Evolutionary conservation across 2,888 invertebrate species (phyloP).

Genomic region (Bursaphelenchus okinawaensis): DNA sequence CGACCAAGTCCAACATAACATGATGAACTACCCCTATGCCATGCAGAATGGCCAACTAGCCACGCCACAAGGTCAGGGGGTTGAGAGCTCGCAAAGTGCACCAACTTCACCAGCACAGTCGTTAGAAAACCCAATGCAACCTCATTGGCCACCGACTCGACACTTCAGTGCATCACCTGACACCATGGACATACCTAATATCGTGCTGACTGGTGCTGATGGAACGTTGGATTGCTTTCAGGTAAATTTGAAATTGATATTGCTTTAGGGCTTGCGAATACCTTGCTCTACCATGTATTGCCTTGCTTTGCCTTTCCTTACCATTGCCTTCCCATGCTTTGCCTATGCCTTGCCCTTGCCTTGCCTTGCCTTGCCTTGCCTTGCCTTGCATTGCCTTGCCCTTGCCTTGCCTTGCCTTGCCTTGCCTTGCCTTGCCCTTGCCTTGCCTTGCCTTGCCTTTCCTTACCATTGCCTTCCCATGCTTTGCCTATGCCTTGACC

Average conservation of each 20-base stretch:
- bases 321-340: too few relatives aligned
- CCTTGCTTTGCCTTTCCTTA: too few relatives aligned
- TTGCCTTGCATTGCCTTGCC: too few relatives aligned
- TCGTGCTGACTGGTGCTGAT: slow-evolving; percentile 50
- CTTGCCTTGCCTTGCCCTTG: too few relatives aligned
- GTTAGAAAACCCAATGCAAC: slow-evolving; percentile 30
- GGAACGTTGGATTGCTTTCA: slow-evolving; percentile 22
- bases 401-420: too few relatives aligned
- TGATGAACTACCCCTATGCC: neutral
- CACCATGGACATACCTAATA: slow-evolving; percentile 39
- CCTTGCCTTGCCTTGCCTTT: too few relatives aligned
- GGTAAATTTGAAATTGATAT: neutral
- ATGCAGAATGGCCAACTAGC: slow-evolving; percentile 7
- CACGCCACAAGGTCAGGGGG: slow-evolving; percentile 7
- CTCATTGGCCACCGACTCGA: slow-evolving; percentile 38
- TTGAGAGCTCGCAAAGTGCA: slow-evolving; percentile 40
- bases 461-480: too few relatives aligned
- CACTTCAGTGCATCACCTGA: slow-evolving; percentile 46
- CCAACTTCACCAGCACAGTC: slow-evolving; percentile 42
- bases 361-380: too few relatives aligned
- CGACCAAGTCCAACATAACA: neutral
- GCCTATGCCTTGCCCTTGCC: too few relatives aligned
- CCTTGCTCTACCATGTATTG: too few relatives aligned
- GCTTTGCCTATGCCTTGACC: too few relatives aligned
- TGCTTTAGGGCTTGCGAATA: too few relatives aligned